Evolutionary conservation across 2,113 vertebrate species (phyloP).

Genomic region (Coryphaenoides rupestris): DNA sequence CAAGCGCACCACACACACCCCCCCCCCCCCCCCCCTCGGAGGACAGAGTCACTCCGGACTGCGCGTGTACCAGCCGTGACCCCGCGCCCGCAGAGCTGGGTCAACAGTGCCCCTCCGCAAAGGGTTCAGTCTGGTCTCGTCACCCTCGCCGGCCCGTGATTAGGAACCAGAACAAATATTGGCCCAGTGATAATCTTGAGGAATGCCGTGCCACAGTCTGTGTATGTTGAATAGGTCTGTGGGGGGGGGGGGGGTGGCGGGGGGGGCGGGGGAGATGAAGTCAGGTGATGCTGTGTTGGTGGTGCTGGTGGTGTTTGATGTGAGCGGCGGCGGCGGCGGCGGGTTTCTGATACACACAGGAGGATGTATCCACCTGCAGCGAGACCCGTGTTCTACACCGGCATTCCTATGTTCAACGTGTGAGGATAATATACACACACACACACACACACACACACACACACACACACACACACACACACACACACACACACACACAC

Average conservation of each 20-base stretch:
- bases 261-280: conserved; percentile 5
- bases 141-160: conserved; percentile 44
- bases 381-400: too few species aligned
- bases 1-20: too few species aligned
- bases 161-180: conserved; percentile 64
- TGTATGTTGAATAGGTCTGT: conserved; percentile 30
- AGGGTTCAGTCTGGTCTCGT: conserved; percentile 46
- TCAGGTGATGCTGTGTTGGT: too few species aligned
- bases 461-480: too few species aligned
- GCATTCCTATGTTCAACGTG: too few species aligned
- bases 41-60: neutral
- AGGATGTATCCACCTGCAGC: too few species aligned
- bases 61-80: neutral
- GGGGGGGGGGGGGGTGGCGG: conserved; percentile 10
- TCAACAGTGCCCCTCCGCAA: neutral
- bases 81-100: neutral
- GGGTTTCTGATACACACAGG: neutral
- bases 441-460: too few species aligned
- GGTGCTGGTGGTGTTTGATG: too few species aligned
- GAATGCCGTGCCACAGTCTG: conserved; percentile 56
- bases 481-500: too few species aligned
- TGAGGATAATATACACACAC: too few species aligned
- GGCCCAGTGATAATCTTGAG: conserved; percentile 57
- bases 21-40: neutral
- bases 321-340: neutral